Evolutionary conservation across 2,888 invertebrate species (phyloP).

Genomic region (Tethea ocularis): DNA sequence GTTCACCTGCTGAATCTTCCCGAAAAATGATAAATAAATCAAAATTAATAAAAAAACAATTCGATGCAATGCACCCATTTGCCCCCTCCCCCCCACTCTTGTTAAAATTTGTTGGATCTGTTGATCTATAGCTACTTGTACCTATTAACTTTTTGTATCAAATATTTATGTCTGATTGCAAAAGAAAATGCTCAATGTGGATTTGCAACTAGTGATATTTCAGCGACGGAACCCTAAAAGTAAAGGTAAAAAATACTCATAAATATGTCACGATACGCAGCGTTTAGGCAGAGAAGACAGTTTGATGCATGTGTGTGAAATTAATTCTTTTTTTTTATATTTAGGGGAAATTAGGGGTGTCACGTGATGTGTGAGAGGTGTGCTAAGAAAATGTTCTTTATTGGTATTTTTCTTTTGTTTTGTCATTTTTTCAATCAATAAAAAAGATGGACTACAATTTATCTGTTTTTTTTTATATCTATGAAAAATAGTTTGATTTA

Average conservation of each 20-base stretch:
- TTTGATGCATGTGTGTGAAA: conserved; percentile 62
- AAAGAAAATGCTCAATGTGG: not conserved
- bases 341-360: conserved; percentile 46
- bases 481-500: too few species aligned
- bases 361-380: conserved; percentile 13
- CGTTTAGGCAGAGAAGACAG: conserved; percentile 37
- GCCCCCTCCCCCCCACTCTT: too few species aligned
- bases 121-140: too few species aligned
- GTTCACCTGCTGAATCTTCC: too few species aligned
- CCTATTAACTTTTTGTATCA: too few species aligned
- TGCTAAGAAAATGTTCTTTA: not conserved
- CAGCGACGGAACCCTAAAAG: conserved; percentile 35
- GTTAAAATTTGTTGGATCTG: too few species aligned
- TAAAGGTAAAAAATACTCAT: conserved; percentile 51
- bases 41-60: too few species aligned
- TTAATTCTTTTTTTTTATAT: conserved; percentile 59
- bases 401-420: not conserved
- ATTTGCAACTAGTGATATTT: not conserved
- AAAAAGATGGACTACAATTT: too few species aligned
- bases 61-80: too few species aligned
- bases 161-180: too few species aligned
- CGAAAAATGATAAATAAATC: too few species aligned
- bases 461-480: too few species aligned
- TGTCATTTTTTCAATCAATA: not conserved
- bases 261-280: conserved; percentile 41